Evolutionary conservation across 2,888 invertebrate species (phyloP).

Genomic region (Oeneis ivallda): DNA sequence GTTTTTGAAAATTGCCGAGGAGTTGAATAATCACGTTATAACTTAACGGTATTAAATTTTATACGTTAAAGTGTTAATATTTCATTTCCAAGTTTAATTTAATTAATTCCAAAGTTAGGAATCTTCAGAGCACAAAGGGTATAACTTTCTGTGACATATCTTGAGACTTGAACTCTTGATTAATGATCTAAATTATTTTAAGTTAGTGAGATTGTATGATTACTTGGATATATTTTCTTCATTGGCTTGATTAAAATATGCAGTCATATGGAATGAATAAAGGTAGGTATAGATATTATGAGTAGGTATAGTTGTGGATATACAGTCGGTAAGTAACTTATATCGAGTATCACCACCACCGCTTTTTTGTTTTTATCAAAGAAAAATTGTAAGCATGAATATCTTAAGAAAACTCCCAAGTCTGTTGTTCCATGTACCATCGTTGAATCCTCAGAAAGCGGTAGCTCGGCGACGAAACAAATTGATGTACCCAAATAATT

Average conservation of each 20-base stretch:
- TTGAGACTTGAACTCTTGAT: slow-evolving; percentile 36
- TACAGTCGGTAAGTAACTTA: too few relatives aligned
- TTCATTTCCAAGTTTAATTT: slow-evolving; percentile 82
- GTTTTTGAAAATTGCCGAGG: slow-evolving; percentile 77
- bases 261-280: background rate
- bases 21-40: slow-evolving; percentile 82
- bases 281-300: background rate
- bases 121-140: slow-evolving; percentile 51
- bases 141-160: slow-evolving; percentile 53
- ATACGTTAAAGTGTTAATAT: slow-evolving; percentile 82
- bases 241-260: background rate
- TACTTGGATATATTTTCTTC: background rate
- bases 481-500: slow-evolving; percentile 83
- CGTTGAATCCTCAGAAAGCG: slow-evolving; percentile 54
- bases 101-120: slow-evolving; percentile 79
- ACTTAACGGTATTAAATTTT: slow-evolving; percentile 81
- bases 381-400: background rate
- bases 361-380: background rate
- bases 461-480: slow-evolving; percentile 77
- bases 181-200: slow-evolving; percentile 13
- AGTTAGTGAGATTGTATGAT: slow-evolving; percentile 1
- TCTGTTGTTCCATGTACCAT: slow-evolving; percentile 39
- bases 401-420: slow-evolving; percentile 18
- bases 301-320: too few relatives aligned
- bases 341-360: background rate